Evolutionary conservation across 2,113 vertebrate genomes (phyloP).

Genomic region (Cyprinus carpio): DNA sequence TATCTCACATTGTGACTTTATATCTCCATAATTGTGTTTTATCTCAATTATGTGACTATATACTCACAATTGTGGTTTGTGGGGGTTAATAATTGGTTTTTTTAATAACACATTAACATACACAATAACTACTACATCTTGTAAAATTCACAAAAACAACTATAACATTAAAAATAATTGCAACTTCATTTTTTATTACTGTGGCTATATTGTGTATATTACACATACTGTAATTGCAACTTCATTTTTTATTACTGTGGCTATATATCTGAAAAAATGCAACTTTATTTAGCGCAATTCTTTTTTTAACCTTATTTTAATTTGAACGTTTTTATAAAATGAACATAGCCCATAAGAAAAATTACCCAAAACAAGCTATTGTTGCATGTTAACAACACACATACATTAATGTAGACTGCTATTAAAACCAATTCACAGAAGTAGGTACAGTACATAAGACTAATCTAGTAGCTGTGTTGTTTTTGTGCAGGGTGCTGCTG

Average conservation of each 20-base stretch:
- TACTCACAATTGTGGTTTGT: background rate
- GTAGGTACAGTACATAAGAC: background rate
- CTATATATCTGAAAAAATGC: background rate
- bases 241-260: background rate
- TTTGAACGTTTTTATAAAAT: background rate
- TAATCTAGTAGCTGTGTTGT: background rate
- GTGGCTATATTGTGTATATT: background rate
- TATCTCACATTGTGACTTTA: too few species aligned
- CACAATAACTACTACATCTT: too few species aligned
- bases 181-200: too few species aligned
- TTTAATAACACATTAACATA: too few species aligned
- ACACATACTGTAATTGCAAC: background rate
- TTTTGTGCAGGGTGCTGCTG: slow-evolving; percentile 86
- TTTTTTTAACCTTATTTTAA: background rate
- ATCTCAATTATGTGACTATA: background rate
- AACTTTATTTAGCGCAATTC: background rate
- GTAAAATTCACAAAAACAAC: too few species aligned
- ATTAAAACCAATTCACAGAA: background rate
- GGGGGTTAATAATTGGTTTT: too few species aligned
- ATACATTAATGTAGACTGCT: background rate
- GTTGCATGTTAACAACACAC: background rate
- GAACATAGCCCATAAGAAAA: background rate
- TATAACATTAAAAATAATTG: too few species aligned
- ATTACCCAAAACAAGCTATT: background rate
- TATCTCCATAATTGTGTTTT: background rate